Conservation (phyloP, 2,888 invertebrate species). For the Andrena minutula region DNA sequence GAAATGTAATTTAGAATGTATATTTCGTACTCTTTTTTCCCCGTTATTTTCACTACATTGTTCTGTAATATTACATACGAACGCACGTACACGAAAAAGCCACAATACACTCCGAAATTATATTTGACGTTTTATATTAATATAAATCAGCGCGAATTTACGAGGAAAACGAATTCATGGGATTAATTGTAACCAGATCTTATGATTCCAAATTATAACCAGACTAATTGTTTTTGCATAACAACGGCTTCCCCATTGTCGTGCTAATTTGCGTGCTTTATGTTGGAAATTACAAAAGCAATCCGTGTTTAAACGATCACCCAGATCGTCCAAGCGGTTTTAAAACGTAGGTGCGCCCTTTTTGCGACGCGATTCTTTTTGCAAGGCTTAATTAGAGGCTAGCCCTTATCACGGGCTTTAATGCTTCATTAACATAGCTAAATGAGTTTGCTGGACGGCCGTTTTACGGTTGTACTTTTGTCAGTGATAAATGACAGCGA, state of each 20-base stretch:
- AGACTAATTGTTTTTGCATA: too few relatives aligned
- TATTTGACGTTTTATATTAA: background rate
- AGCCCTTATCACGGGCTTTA: conserved; percentile 29
- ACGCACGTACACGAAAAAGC: background rate
- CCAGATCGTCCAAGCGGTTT: too few relatives aligned
- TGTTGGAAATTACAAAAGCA: too few relatives aligned
- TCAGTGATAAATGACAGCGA: conserved; percentile 52
- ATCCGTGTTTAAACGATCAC: too few relatives aligned
- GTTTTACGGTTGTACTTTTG: conserved; percentile 17
- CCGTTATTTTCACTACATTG: background rate
- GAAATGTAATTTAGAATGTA: background rate
- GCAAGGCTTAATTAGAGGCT: background rate
- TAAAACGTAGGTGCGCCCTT: background rate
- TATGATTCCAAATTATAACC: too few relatives aligned
- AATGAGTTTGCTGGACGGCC: conserved; percentile 41
- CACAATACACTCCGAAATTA: background rate
- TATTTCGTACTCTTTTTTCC: background rate
- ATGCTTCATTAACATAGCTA: conserved; percentile 59
- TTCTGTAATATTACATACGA: background rate
- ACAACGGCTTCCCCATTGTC: too few relatives aligned
- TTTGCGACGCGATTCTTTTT: background rate
- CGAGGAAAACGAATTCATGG: too few relatives aligned
- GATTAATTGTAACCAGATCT: too few relatives aligned
- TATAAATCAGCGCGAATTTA: too few relatives aligned
- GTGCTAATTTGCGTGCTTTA: too few relatives aligned